Percentiles rank a stretch among this genome's conserved stretches.
Conservation (phyloP, 2,797 vertebrate genomes). For the Potorous gilbertii region DNA sequence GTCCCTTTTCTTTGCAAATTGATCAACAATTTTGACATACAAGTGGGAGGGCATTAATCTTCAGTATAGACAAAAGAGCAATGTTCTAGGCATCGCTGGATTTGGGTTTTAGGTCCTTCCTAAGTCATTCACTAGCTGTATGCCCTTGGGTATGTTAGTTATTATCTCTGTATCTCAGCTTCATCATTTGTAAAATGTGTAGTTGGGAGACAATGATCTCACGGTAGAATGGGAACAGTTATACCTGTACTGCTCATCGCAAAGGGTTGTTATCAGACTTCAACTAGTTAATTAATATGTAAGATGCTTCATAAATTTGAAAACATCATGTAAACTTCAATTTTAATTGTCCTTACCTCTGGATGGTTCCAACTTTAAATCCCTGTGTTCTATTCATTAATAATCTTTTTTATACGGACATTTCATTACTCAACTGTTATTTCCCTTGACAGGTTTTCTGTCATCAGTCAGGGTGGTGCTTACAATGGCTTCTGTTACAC, state of each 20-base stretch:
- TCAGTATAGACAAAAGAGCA: neutral
- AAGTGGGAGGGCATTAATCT: neutral
- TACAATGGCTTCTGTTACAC: slow-evolving; percentile 1
- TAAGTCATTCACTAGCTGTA: neutral
- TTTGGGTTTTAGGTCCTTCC: neutral
- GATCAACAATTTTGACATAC: neutral
- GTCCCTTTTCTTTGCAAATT: neutral
- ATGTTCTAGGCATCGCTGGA: neutral
- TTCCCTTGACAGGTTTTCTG: neutral
- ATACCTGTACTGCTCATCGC: neutral
- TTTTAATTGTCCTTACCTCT: neutral
- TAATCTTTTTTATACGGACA: slow-evolving; percentile 11
- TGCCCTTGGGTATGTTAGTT: neutral
- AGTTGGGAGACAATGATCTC: neutral
- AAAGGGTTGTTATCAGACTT: neutral
- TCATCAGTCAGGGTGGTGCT: neutral
- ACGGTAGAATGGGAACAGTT: neutral
- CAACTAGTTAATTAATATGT: neutral
- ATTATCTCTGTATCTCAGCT: neutral
- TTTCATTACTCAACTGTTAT: neutral
- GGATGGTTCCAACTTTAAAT: neutral
- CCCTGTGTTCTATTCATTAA: neutral
- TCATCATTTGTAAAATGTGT: neutral
- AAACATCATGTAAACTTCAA: neutral
- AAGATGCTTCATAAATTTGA: neutral